phyloP scores from a whole-genome alignment of 2,797 vertebrate species.

The Holocentrus rufus region DNA sequence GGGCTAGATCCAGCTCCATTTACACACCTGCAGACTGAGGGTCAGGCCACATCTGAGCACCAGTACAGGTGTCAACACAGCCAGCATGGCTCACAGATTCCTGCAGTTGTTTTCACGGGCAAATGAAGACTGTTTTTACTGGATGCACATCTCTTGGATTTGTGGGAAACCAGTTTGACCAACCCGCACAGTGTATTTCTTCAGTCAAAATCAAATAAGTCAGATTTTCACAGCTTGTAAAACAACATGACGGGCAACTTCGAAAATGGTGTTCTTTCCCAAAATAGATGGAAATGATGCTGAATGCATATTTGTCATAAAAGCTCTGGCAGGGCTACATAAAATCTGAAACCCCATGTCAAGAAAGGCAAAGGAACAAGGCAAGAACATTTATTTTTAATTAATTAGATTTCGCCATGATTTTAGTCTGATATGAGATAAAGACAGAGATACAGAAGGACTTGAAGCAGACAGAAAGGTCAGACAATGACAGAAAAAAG shows the following conservation, averaged over 20 bases:
- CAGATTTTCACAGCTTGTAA: conserved; percentile 57
- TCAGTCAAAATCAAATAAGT: conserved; percentile 50
- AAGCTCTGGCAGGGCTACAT: background rate
- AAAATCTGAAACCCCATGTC: conserved; percentile 35
- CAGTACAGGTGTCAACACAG: conserved; percentile 50
- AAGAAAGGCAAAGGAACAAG: conserved; percentile 11
- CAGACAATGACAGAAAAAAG: background rate
- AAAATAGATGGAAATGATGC: conserved; percentile 7
- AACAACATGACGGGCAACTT: conserved; percentile 45
- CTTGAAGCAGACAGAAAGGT: background rate
- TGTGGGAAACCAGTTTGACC: conserved; percentile 44
- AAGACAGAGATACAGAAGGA: conserved; percentile 7
- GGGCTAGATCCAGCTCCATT: conserved; percentile 3
- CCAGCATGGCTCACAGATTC: conserved; percentile 7
- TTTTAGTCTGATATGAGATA: conserved; percentile 8
- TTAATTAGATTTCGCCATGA: conserved; percentile 22
- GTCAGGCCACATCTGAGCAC: conserved; percentile 38
- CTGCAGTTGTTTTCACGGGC: conserved; percentile 58
- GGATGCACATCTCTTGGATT: conserved; percentile 54
- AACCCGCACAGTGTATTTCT: conserved; percentile 50
- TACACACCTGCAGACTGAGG: conserved; percentile 45
- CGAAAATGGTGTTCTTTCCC: conserved; percentile 38
- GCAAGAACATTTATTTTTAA: conserved; percentile 5
- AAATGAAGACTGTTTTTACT: conserved; percentile 60
- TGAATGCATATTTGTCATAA: conserved; percentile 15